phyloP scores from a whole-genome alignment of 2,888 invertebrate species.

The Nomada fabriciana region DNA sequence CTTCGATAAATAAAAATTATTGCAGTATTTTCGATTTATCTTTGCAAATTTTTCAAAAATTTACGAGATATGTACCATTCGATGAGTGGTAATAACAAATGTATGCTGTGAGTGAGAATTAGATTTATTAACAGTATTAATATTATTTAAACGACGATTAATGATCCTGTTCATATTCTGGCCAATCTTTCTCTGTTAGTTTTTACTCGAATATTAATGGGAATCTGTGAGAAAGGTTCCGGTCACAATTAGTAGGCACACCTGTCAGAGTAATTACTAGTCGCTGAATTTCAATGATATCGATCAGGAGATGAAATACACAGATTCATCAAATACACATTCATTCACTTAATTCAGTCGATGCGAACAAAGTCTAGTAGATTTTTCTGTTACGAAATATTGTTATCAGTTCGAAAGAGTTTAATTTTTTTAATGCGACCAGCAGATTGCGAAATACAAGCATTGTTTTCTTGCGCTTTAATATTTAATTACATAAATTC shows the following conservation, averaged over 20 bases:
- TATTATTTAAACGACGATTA: constrained; percentile 5
- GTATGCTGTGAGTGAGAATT: not conserved
- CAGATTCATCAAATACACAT: too few species aligned
- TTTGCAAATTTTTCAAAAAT: too few species aligned
- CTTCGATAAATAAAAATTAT: too few species aligned
- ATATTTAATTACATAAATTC: too few species aligned
- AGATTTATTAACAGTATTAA: not conserved
- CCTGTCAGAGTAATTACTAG: constrained; percentile 11
- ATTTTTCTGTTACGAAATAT: not conserved
- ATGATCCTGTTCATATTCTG: not conserved
- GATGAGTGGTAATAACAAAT: not conserved
- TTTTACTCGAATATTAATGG: constrained; percentile 3
- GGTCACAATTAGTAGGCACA: not conserved
- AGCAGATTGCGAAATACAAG: not conserved
- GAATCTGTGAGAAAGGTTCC: not conserved
- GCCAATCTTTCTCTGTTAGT: too few species aligned
- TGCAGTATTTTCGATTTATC: too few species aligned
- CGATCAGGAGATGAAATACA: constrained; percentile 1
- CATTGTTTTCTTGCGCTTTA: not conserved
- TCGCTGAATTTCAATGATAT: constrained; percentile 15
- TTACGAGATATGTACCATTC: not conserved
- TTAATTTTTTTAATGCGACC: not conserved
- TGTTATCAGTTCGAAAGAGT: not conserved
- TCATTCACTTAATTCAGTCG: too few species aligned
- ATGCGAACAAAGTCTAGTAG: not conserved